Evolutionary conservation across 1,140 invertebrate genomes (phyloP).

Genomic region (Drosophila pruinosa): DNA sequence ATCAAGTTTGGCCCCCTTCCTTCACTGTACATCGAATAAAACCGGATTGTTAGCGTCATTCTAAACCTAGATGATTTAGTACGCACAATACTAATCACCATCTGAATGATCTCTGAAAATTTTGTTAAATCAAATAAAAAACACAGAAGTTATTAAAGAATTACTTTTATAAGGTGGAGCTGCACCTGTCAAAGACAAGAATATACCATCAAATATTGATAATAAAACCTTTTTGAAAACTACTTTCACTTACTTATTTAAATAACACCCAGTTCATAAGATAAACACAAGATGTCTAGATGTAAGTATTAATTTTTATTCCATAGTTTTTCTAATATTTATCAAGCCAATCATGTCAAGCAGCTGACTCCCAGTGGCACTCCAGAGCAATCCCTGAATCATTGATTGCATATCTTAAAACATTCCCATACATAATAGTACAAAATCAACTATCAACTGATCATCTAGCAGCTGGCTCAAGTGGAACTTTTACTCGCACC

Average conservation of each 20-base stretch:
- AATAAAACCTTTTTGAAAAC: too few species aligned
- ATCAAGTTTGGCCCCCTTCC: too few species aligned
- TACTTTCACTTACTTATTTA: not conserved
- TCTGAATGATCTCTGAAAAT: too few species aligned
- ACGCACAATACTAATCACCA: too few species aligned
- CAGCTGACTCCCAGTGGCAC: not conserved
- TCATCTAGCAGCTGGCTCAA: slow-evolving; percentile 48
- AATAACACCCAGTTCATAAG: not conserved
- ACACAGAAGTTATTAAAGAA: too few species aligned
- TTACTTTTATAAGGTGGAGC: too few species aligned
- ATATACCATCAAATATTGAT: too few species aligned
- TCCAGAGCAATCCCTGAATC: not conserved
- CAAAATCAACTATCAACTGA: not conserved
- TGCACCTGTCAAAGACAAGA: too few species aligned
- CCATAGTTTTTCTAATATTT: not conserved
- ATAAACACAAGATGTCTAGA: not conserved
- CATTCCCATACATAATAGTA: slow-evolving; percentile 1
- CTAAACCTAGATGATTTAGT: too few species aligned
- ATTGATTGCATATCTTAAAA: not conserved
- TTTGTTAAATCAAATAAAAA: too few species aligned
- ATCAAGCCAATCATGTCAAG: not conserved
- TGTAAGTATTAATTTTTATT: not conserved
- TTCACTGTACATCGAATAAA: too few species aligned
- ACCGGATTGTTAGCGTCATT: too few species aligned
- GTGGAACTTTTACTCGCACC: slow-evolving; percentile 9